Base-by-base conservation (phyloP, 1,140 invertebrate species). In the Latrodectus geometricus region DNA sequence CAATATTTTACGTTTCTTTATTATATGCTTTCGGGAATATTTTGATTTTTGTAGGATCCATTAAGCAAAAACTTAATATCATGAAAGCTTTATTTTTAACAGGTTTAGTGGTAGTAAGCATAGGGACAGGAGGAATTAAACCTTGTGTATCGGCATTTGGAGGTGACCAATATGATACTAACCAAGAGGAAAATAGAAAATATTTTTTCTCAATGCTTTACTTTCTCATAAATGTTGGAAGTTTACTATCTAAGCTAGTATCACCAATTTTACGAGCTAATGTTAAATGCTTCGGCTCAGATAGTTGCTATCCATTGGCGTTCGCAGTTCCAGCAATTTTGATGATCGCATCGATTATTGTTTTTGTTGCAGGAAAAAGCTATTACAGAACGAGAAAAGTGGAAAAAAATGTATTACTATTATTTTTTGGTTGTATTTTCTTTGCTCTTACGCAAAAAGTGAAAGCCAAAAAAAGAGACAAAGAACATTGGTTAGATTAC, bases 121-220 rank as follows among this genome's bases (percentile, higher is more conserved):
- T 97, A 17, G 97, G 97, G 0, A 97, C 97, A 0, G 98, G 97
- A 17, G 97, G 98, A 4, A 99, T 99, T 89, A 99, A 0, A n/a
- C n/a, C n/a, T n/a, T n/a, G n/a, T n/a, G n/a, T n/a, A n/a, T n/a
- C n/a, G n/a, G n/a, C n/a, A n/a, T 99, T 99, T 91, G 98, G 98
- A n/a, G 98, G 97, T 0, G 98, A 99, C 92, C 98, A 99, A 92
- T 98, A 98, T 90, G 92, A 93, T 86, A 88, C 50, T 1, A 87
- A 83, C 56, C 90, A 91, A 78, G 89, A 89, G n/a, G 35, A 90
- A 72, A 35, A 89, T 20, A 89, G 90, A 54, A 82, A 90, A 17
- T 17, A 80, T 12, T 90, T 90, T 79, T 88, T 88, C 72, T 88
- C 87, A 9, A 88, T 91, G 68, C 91, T 91, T 86, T 91, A 91